Conservation (phyloP, 1,140 invertebrate species). For the Halyomorpha halys region DNA sequence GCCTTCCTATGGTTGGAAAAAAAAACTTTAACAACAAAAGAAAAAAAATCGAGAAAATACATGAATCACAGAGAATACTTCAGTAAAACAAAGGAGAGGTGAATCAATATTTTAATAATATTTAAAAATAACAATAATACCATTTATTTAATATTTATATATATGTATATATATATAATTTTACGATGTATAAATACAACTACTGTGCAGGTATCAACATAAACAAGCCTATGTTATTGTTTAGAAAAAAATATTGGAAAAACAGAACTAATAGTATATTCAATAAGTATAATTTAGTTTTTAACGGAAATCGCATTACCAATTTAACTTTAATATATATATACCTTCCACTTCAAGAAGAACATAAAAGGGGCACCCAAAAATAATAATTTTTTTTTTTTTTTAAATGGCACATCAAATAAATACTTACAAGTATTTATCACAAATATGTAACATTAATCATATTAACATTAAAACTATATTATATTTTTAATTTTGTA, state of each 20-base stretch:
- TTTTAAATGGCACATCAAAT: slow-evolving; percentile 17
- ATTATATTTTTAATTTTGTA: not conserved
- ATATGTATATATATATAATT: slow-evolving; percentile 24
- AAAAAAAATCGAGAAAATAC: too few species aligned
- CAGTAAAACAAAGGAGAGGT: too few species aligned
- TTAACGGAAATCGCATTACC: too few species aligned
- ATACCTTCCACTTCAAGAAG: not conserved
- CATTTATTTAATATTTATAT: slow-evolving; percentile 23
- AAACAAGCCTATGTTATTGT: slow-evolving; percentile 4
- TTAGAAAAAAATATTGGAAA: slow-evolving; percentile 10
- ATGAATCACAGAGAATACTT: too few species aligned
- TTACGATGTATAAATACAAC: slow-evolving; percentile 24
- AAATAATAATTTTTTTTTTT: slow-evolving; percentile 4
- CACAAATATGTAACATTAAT: slow-evolving; percentile 13
- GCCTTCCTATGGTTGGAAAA: too few species aligned
- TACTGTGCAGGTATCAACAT: slow-evolving; percentile 23
- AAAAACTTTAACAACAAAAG: too few species aligned
- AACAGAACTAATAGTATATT: not conserved
- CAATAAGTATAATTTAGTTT: slow-evolving; percentile 17
- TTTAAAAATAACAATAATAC: slow-evolving; percentile 27
- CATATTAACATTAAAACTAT: slow-evolving; percentile 11
- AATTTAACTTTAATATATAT: not conserved
- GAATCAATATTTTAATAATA: not conserved
- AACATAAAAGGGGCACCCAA: slow-evolving; percentile 11
- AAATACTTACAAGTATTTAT: slow-evolving; percentile 18